phyloP scores from a whole-genome alignment of 2,888 invertebrate species.

The Orchesella flavescens region DNA sequence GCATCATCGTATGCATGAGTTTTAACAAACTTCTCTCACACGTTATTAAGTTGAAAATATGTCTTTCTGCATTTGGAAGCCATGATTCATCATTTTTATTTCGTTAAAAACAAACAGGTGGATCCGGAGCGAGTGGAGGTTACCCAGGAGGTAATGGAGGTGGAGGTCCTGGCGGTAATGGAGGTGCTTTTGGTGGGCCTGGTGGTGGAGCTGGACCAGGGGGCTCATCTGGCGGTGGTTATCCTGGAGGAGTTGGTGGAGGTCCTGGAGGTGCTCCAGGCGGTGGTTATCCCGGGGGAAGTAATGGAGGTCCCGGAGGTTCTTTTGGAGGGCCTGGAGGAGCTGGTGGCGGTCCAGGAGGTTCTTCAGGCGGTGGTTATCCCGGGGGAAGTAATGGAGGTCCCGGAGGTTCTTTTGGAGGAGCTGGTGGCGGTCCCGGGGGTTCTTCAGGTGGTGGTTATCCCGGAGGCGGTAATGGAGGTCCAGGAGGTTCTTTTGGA shows the following conservation, averaged over 20 bases:
- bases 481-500: slow-evolving; percentile 10
- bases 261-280: slow-evolving; percentile 12
- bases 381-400: neutral
- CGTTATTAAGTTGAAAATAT: too few species aligned
- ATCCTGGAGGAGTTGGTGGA: slow-evolving; percentile 8
- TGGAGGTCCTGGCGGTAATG: neutral
- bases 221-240: neutral
- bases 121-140: neutral
- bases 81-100: too few species aligned
- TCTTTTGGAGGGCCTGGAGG: neutral
- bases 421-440: slow-evolving; percentile 20
- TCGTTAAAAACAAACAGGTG: too few species aligned
- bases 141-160: neutral
- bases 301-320: slow-evolving; percentile 9
- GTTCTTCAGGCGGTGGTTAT: slow-evolving; percentile 14
- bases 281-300: neutral
- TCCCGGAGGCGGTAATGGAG: neutral
- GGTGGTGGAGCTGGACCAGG: neutral
- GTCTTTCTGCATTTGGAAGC: too few species aligned
- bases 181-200: neutral
- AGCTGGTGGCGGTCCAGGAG: neutral
- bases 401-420: slow-evolving; percentile 20
- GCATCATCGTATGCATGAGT: too few species aligned
- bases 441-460: neutral
- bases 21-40: too few species aligned